Percentiles rank a stretch among this genome's conserved stretches.
Conservation (phyloP, 2,888 invertebrate species). For the Heterodera filipjevi region DNA sequence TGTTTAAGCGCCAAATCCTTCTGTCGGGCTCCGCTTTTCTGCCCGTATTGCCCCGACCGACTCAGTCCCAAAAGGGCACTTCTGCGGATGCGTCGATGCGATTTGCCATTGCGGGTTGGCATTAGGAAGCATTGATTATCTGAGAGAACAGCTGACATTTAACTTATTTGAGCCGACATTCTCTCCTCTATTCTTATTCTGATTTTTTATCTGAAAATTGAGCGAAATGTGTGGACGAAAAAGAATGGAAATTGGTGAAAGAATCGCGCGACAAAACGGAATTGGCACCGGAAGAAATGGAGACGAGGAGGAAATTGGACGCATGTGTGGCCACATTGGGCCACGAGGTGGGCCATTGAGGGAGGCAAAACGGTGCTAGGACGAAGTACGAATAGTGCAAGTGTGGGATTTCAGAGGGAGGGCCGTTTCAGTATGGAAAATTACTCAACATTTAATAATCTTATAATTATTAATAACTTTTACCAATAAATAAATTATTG, state of each 20-base stretch:
- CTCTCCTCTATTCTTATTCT: background rate
- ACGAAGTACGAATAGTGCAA: no score
- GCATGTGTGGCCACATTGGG: conserved; percentile 15
- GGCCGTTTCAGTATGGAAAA: no score
- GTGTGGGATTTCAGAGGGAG: no score
- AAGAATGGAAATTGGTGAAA: conserved; percentile 17
- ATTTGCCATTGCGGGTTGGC: background rate
- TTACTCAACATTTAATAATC: no score
- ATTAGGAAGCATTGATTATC: background rate
- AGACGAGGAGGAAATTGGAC: conserved; percentile 4
- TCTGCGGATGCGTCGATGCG: background rate
- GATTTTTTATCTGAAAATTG: background rate
- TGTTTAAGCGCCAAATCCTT: conserved; percentile 29
- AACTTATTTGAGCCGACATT: no score
- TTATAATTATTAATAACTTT: no score
- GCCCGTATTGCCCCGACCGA: conserved; percentile 15
- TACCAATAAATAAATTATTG: no score
- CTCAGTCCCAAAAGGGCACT: background rate
- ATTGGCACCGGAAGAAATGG: background rate
- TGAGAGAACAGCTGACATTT: no score
- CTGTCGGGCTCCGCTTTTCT: conserved; percentile 26
- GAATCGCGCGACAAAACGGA: background rate
- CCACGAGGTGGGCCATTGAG: conserved; percentile 10
- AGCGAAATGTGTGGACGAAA: conserved; percentile 27
- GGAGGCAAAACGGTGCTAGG: no score